Evolutionary conservation across 2,113 vertebrate genomes (phyloP).

Genomic region (Merops nubicus): DNA sequence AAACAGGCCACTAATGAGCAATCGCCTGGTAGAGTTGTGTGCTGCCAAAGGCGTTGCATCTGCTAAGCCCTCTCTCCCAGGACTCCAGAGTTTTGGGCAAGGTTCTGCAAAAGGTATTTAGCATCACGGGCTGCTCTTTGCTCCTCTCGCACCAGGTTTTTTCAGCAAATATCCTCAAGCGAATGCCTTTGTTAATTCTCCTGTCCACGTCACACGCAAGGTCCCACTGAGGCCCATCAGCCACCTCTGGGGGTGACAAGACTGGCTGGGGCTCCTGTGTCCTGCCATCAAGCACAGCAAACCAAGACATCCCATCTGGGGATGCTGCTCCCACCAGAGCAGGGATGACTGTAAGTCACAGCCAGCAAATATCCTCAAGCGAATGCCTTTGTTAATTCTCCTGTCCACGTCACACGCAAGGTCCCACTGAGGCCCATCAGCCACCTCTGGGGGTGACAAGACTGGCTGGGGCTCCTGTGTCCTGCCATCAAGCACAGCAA

Average conservation of each 20-base stretch:
- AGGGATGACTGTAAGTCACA: neutral
- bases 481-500: neutral
- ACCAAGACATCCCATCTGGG: neutral
- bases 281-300: neutral
- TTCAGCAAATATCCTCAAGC: neutral
- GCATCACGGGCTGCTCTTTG: neutral
- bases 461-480: neutral
- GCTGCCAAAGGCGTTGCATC: neutral
- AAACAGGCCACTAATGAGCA: neutral
- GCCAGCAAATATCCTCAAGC: no score
- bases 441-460: neutral
- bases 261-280: neutral
- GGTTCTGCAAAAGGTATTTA: neutral
- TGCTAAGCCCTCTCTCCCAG: neutral
- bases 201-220: neutral
- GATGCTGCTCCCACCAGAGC: slow-evolving; percentile 21
- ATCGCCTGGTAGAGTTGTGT: accelerated
- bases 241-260: neutral
- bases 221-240: neutral
- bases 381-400: neutral
- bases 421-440: neutral
- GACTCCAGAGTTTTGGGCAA: neutral
- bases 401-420: neutral
- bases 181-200: neutral
- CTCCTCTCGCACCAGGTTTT: neutral